Evolutionary conservation across 1,140 invertebrate species (phyloP).

Genomic region (Aphelenchoides fujianensis): DNA sequence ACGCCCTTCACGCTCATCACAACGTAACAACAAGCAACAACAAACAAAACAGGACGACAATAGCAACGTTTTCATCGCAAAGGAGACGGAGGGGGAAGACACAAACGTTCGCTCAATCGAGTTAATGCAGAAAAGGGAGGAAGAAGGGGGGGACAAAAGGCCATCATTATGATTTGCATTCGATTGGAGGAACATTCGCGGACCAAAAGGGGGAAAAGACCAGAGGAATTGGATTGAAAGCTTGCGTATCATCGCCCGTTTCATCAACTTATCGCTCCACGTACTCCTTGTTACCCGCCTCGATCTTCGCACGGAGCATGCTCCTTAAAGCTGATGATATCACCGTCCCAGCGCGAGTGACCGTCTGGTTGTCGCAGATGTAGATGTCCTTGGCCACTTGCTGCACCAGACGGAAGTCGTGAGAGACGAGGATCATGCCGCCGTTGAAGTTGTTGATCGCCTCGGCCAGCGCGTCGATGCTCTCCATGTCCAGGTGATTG

Average conservation of each 20-base stretch:
- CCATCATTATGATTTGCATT: neutral
- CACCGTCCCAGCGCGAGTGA: constrained; percentile 95
- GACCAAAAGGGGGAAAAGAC: neutral
- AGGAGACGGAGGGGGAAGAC: too few relatives aligned
- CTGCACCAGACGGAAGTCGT: constrained; percentile 96
- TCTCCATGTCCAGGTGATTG: constrained; percentile 96
- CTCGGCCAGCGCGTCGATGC: constrained; percentile 93
- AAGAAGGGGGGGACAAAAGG: too few relatives aligned
- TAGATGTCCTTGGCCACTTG: constrained; percentile 83
- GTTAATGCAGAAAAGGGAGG: too few relatives aligned
- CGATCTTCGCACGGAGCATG: constrained; percentile 73
- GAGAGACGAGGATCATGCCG: constrained; percentile 92
- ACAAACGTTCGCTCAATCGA: too few relatives aligned
- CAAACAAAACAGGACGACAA: constrained; percentile 1
- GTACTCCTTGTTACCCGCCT: constrained; percentile 16
- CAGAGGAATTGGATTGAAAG: neutral
- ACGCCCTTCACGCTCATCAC: too few relatives aligned
- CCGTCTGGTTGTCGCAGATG: constrained; percentile 92
- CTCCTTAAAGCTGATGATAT: constrained; percentile 92
- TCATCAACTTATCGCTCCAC: constrained; percentile 18
- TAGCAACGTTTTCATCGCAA: neutral
- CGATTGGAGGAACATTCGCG: too few relatives aligned
- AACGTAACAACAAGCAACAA: neutral
- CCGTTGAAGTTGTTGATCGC: constrained; percentile 97
- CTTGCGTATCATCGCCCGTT: neutral